Evolutionary conservation across 1,140 invertebrate species (phyloP), one percentile per base, ranked within the genome.

Genomic region (Drosophila bifasciata): DNA sequence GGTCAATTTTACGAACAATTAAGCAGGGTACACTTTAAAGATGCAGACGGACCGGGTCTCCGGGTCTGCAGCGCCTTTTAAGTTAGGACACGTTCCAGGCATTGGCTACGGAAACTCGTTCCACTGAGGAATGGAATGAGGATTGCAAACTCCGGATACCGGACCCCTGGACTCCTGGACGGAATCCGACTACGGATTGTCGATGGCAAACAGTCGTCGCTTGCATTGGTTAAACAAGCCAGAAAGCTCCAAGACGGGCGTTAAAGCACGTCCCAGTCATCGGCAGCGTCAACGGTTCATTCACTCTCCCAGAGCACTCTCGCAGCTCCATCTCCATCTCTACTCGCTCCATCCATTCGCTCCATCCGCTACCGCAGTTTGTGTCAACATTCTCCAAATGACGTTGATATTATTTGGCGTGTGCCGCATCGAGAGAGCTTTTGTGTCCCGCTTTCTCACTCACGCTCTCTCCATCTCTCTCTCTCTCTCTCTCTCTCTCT

Each of bases 391-490:
- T 72, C 76, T 71, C 44, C 49, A 71, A 72, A 72, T 76, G 68
- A 79, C 72, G 58, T 59, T 79, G 61, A 76, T 79, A 72, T 67
- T 76, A 78, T 76, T 78, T 78, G 76, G 72, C 76, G 67, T 76
- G 59, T 75, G 71, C 63, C 63, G 73, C 61, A 72, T 45, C 60
- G 40, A 46, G 32, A 51, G 55, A 25, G 11, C 40, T 17, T 23
- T 39, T n/a, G n/a, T n/a, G n/a, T n/a, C n/a, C n/a, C n/a, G n/a
- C 13, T 36, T 1, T 21, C 21, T 9, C 11, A 28, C 13, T 51
- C 21, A 13, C 25, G 23, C 25, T 39, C 17, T 11, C 11, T 25
- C 44, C n/a, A n/a, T 23, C 13, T 36, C 1, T 21, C 21, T 9
- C 11, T 43, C 13, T 51, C 21, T 16, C 25, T 39, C 17, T 11